Evolutionary conservation across 2,797 vertebrate species (phyloP), one percentile per base, ranked within the genome.

Genomic region (Pseudochaenichthys georgianus): DNA sequence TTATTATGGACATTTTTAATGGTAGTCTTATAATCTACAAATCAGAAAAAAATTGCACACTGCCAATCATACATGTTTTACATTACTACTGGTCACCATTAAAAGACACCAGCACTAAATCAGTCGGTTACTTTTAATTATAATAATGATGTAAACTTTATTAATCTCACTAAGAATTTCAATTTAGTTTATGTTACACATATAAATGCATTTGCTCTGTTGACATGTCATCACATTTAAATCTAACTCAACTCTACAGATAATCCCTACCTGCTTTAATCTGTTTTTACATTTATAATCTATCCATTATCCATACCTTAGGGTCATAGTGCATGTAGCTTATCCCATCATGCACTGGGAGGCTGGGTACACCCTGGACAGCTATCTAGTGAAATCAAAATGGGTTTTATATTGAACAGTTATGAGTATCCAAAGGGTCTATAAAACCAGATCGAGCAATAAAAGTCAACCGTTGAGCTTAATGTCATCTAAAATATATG

Each of bases 21-120:
- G 10, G 15, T 9, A 17, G 48, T 64, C 12, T 68, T 58, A 51
- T 67, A 73, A 73, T 65, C 65, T 53, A 4, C 43, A 64, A 51
- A 59, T 48, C 62, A 62, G n/a, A 43, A 54, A 55, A 55, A 69
- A 62, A 61, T 15, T 2, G 4, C 28, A 51, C 42, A 47, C 51
- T 50, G 46, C 16, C 3, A 50, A 41, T 28, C 13, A 47, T 13
- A 6, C 42, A 42, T 70, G 43, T 64, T 77, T 77, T 43, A 21
- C 63, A 77, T 64, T 23, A 47, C 38, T n/a, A 51, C 42, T 28
- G 62, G 23, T 13, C 12, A 46, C 34, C 47, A 42, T 54, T 58
- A 62, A 57, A 74, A 46, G 42, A 11, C 31, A 63, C 28, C 7
- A 53, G 9, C 13, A 28, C 23, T 28, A 45, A 67, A 3, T 34